phyloP scores from a whole-genome alignment of 2,888 invertebrate genomes.

The Agrotis puta region DNA sequence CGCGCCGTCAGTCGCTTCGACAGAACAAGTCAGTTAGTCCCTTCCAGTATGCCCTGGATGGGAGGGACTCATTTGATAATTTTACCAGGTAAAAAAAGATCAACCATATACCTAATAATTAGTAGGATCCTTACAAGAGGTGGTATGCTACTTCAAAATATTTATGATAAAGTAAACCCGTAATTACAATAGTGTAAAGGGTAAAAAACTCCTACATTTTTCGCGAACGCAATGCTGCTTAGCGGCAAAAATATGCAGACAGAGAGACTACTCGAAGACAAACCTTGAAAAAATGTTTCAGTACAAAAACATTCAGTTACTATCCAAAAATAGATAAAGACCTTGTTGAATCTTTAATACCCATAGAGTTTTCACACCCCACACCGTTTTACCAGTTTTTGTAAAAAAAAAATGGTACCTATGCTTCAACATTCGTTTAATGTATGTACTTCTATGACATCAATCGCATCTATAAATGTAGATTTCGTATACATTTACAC shows the following conservation, averaged over 20 bases:
- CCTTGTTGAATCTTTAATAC: slow-evolving; percentile 9
- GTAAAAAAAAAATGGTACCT: slow-evolving; percentile 40
- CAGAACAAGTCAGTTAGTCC: too few species aligned
- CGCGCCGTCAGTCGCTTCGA: too few species aligned
- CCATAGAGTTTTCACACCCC: neutral
- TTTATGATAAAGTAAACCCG: neutral
- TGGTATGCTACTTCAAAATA: neutral
- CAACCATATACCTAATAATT: too few species aligned
- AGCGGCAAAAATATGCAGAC: neutral
- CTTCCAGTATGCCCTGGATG: too few species aligned
- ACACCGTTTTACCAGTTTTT: slow-evolving; percentile 43
- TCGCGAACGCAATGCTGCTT: slow-evolving; percentile 5
- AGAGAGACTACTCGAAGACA: too few species aligned
- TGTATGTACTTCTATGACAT: slow-evolving; percentile 74
- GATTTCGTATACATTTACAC: slow-evolving; percentile 67
- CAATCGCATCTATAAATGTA: slow-evolving; percentile 77
- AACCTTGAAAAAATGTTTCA: neutral
- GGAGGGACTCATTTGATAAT: too few species aligned
- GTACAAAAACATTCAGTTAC: neutral
- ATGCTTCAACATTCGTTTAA: slow-evolving; percentile 36
- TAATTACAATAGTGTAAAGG: neutral
- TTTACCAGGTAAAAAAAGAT: too few species aligned
- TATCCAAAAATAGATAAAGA: slow-evolving; percentile 3
- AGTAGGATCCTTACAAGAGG: neutral
- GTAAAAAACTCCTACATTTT: slow-evolving; percentile 23